Evolutionary conservation across 2,113 vertebrate species (phyloP), one percentile per base, ranked within the genome.

Genomic region (Catharus fuscescens): DNA sequence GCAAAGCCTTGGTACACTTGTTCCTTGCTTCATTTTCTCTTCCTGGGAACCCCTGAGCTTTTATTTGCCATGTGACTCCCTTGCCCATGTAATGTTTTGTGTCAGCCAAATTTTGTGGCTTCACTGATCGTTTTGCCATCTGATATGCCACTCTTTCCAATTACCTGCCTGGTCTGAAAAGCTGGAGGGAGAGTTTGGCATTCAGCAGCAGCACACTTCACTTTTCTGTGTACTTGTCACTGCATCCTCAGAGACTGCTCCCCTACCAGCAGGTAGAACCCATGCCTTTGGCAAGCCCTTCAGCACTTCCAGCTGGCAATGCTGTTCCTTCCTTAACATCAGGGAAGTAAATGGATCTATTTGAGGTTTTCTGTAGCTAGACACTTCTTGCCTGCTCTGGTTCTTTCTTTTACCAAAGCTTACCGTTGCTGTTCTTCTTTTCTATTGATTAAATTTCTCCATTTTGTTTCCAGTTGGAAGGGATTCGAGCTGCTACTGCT

Each of bases 381-480:
- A 53, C 47, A 23, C 36, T 87, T 65, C 72, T 24, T 78, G 50
- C 23, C n/a, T 71, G 29, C n/a, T 77, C 50, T 5, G 4, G 18
- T 74, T 70, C 45, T 32, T 77, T 48, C 32, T 73, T 84, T 79
- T 66, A 21, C 54, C 21, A 60, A 56, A 36, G 47, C 21, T 86
- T n/a, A 45, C 28, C 1, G 8, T 56, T 71, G 59, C 5, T 32
- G 88, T 45, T 65, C n/a, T n/a, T 59, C 60, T 80, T 72, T 90
- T 86, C 59, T 78, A 5, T 14, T 76, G 65, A 52, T 67, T 34
- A 87, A 95, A 66, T 44, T 71, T 92, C 53, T 88, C 38, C 8
- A 10, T 85, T 91, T 89, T 80, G 24, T 79, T 80, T 94, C 24
- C 95, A 98, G 98, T 56, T 96, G 52, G 96, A 98, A 81, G 40